These are phyloP conservation scores for Lucilia cuprina DNA, from an alignment of 1,140 invertebrate species.

Conservation along the genomic window DNA sequence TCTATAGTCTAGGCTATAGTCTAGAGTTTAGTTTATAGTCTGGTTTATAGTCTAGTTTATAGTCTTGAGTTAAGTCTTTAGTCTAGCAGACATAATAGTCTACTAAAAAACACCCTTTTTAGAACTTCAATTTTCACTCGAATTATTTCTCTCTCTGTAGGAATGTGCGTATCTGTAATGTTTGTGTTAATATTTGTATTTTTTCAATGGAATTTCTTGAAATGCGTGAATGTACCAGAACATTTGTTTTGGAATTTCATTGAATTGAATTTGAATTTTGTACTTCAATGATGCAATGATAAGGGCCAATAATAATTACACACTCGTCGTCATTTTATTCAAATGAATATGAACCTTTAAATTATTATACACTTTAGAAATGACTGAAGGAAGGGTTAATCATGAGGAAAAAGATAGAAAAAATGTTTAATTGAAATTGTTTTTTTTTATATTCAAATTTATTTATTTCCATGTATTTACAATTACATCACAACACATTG, in stretches of 20 bases:
- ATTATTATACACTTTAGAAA: neutral
- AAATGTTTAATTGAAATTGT: neutral
- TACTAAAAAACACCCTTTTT: too few relatives aligned
- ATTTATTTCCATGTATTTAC: too few relatives aligned
- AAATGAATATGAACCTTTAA: neutral
- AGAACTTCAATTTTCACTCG: too few relatives aligned
- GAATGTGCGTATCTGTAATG: neutral
- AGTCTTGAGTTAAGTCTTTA: too few relatives aligned
- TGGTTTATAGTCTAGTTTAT: too few relatives aligned
- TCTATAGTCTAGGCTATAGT: too few relatives aligned
- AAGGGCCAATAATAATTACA: neutral
- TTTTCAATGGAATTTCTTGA: neutral
- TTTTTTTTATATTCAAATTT: neutral
- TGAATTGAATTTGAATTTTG: neutral
- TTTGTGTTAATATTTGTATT: neutral
- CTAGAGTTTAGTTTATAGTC: too few relatives aligned
- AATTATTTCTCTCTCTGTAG: neutral
- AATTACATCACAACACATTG: too few relatives aligned
- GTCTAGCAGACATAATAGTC: too few relatives aligned
- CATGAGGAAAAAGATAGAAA: neutral
- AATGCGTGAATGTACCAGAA: neutral
- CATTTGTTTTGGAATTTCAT: neutral
- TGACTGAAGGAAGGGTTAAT: neutral
- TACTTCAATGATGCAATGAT: neutral
- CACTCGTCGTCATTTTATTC: neutral